These are phyloP conservation scores for Cettia cetti DNA, from an alignment of 2,113 vertebrate genomes.

Conservation along the genomic window DNA sequence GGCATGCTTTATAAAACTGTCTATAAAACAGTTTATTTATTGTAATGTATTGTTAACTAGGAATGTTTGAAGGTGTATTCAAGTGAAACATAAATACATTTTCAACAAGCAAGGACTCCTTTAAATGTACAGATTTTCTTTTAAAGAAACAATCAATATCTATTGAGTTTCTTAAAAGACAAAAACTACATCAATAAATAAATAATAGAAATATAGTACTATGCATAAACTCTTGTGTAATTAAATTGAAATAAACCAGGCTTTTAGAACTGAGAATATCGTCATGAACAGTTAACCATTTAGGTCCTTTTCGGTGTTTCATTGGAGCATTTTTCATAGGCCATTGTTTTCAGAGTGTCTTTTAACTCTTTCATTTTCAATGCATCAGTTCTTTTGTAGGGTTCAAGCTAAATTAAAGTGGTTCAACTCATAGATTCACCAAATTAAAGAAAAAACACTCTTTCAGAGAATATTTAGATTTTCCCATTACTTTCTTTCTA, in stretches of 20 bases:
- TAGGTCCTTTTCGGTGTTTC: not conserved
- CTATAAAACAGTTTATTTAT: not conserved
- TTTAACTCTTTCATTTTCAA: not conserved
- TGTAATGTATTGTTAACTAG: not conserved
- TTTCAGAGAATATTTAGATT: not conserved
- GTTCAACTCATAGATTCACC: not conserved
- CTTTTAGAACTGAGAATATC: not conserved
- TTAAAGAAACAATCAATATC: not conserved
- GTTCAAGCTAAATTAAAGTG: not conserved
- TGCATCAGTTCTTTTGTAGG: not conserved
- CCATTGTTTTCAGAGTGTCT: not conserved
- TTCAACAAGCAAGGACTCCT: not conserved
- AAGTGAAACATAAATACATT: not conserved
- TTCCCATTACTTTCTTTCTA: not conserved
- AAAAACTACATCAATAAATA: not conserved
- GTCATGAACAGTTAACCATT: not conserved
- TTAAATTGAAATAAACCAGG: not conserved
- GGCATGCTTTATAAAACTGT: not conserved
- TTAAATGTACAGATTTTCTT: not conserved
- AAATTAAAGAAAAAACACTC: not conserved
- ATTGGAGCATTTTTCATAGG: not conserved
- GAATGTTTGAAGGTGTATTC: not conserved
- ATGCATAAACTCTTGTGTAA: not conserved
- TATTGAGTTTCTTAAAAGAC: not conserved
- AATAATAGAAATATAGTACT: not conserved